These are phyloP conservation scores for Helleia helle DNA, from an alignment of 2,888 invertebrate genomes.

Conservation along the genomic window DNA sequence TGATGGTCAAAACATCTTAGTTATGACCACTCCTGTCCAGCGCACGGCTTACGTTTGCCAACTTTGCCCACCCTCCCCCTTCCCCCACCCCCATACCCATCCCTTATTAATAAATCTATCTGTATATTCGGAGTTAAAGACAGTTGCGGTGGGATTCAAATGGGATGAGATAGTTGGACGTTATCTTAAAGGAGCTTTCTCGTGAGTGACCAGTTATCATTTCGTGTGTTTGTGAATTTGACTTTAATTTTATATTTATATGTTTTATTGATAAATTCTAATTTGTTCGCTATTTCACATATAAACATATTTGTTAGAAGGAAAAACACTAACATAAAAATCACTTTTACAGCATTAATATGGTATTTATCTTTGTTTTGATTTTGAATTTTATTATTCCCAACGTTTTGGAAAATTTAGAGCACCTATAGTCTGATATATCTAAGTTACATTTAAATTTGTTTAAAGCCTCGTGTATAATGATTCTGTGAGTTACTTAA, in stretches of 20 bases:
- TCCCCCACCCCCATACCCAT: conserved; percentile 26
- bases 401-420: no score
- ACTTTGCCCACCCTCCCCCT: conserved; percentile 43
- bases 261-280: background rate
- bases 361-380: no score
- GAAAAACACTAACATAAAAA: no score
- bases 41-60: conserved; percentile 67
- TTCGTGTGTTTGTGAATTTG: no score
- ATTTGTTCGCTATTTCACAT: background rate
- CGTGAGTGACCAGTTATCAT: conserved; percentile 3
- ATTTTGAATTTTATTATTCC: no score
- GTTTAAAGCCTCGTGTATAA: no score
- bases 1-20: conserved; percentile 73
- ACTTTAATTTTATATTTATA: no score
- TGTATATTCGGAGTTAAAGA: conserved; percentile 63
- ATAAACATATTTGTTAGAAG: no score
- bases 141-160: conserved; percentile 45
- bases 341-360: no score
- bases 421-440: no score
- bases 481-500: no score
- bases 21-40: conserved; percentile 72
- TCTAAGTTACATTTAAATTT: no score
- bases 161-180: conserved; percentile 24
- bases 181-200: conserved; percentile 7
- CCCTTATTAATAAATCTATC: conserved; percentile 70